Percentiles rank a stretch among this genome's conserved stretches.
Evolutionary conservation across 2,113 vertebrate genomes (phyloP).

Genomic region (Elgaria multicarinata): DNA sequence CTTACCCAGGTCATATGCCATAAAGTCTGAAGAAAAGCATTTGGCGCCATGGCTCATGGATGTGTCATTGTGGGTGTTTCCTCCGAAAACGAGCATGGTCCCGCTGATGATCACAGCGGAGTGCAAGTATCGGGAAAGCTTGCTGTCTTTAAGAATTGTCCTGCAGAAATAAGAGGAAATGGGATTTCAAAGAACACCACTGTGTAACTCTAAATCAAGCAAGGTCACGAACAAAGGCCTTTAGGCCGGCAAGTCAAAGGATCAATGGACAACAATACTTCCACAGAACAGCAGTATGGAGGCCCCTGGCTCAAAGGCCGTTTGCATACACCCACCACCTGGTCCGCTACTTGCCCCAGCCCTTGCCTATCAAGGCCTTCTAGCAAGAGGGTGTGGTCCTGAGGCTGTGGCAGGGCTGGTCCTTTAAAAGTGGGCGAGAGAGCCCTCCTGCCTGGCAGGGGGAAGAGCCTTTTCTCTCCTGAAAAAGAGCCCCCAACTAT

Average conservation of each 20-base stretch:
- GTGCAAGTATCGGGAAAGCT: slow-evolving; percentile 95
- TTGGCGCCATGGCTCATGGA: slow-evolving; percentile 98
- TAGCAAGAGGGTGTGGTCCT: too few relatives aligned
- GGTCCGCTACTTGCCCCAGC: neutral
- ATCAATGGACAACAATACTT: neutral
- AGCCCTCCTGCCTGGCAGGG: too few relatives aligned
- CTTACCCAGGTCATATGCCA: slow-evolving; percentile 95
- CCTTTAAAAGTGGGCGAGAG: too few relatives aligned
- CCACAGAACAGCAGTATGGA: neutral
- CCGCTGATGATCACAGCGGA: slow-evolving; percentile 91
- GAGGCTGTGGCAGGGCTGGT: too few relatives aligned
- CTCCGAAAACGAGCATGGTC: slow-evolving; percentile 95
- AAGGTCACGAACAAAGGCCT: neutral
- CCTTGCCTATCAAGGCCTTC: neutral
- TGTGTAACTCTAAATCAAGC: too few relatives aligned
- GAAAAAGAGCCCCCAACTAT: too few relatives aligned
- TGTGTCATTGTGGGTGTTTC: slow-evolving; percentile 98
- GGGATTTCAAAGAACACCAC: neutral
- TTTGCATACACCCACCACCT: neutral
- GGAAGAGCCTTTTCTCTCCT: too few relatives aligned
- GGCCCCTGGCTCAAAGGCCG: neutral
- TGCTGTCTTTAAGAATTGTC: slow-evolving; percentile 93
- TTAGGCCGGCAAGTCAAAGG: neutral
- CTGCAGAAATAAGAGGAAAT: slow-evolving; percentile 72
- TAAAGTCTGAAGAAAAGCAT: slow-evolving; percentile 97